phyloP scores from a whole-genome alignment of 2,888 invertebrate genomes.

The Atherix ibis region DNA sequence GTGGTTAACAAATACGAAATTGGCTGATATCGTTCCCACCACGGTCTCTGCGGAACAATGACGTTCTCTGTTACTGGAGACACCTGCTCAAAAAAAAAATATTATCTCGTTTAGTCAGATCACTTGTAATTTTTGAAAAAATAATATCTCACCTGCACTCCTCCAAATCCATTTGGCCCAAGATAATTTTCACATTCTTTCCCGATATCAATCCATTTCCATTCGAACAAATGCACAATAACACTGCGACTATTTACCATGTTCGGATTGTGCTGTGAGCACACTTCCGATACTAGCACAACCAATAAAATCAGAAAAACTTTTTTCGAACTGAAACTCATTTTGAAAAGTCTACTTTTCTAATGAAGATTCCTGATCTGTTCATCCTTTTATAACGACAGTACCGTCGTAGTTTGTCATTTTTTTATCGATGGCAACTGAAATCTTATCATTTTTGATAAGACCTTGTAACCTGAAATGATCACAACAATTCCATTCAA shows the following conservation, averaged over 20 bases:
- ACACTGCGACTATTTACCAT: slow-evolving; percentile 41
- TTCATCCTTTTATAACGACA: too few species aligned
- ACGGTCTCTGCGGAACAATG: slow-evolving; percentile 47
- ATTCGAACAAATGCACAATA: slow-evolving; percentile 66
- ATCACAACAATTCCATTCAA: too few species aligned
- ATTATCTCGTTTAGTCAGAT: too few species aligned
- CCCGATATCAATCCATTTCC: slow-evolving; percentile 71
- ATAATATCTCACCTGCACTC: slow-evolving; percentile 56
- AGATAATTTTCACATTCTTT: slow-evolving; percentile 64
- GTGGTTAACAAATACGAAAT: slow-evolving; percentile 62
- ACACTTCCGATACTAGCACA: too few species aligned
- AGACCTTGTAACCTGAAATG: too few species aligned
- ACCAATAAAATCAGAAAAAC: too few species aligned
- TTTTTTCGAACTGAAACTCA: too few species aligned
- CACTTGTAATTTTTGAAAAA: slow-evolving; percentile 2
- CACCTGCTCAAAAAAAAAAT: slow-evolving; percentile 31
- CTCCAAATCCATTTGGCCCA: slow-evolving; percentile 55
- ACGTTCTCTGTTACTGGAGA: slow-evolving; percentile 63
- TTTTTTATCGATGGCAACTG: too few species aligned
- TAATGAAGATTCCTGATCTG: too few species aligned
- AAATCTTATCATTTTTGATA: too few species aligned
- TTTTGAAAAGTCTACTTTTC: too few species aligned
- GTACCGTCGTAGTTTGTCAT: too few species aligned
- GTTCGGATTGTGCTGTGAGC: slow-evolving; percentile 41
- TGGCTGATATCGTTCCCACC: slow-evolving; percentile 85